Evolutionary conservation across 2,113 vertebrate species (phyloP).

Genomic region (Microtus richardsoni): DNA sequence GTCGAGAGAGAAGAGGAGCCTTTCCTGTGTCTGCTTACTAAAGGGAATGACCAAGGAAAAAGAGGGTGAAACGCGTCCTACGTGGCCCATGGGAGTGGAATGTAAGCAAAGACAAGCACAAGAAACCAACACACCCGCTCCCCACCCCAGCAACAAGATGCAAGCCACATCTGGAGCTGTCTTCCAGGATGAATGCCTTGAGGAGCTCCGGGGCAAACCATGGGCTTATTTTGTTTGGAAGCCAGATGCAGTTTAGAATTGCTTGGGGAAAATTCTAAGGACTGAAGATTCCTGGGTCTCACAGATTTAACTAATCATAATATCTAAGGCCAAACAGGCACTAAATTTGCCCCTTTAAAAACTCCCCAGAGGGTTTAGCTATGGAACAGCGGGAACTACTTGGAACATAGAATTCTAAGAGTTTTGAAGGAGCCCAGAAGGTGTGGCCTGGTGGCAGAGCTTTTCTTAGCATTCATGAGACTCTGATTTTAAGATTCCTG

Average conservation of each 20-base stretch:
- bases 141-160: background rate
- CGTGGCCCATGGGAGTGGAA: background rate
- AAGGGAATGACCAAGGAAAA: background rate
- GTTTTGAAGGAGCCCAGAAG: background rate
- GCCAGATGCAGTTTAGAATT: background rate
- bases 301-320: background rate
- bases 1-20: background rate
- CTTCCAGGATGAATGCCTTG: background rate
- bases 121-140: background rate
- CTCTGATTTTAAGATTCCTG: background rate
- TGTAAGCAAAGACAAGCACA: background rate
- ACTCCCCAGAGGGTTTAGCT: background rate
- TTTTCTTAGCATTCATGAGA: background rate
- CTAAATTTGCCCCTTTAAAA: background rate
- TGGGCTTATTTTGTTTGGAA: background rate
- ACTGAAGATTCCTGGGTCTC: background rate
- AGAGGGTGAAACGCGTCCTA: background rate
- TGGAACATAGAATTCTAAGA: background rate
- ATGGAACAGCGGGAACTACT: background rate
- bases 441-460: background rate
- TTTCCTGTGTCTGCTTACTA: background rate
- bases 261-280: background rate
- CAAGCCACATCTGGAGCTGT: too few species aligned
- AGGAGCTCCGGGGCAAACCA: accelerated
- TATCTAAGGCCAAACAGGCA: background rate